Conservation (phyloP, 2,888 invertebrate genomes). For the Sarcophaga rosellei region DNA sequence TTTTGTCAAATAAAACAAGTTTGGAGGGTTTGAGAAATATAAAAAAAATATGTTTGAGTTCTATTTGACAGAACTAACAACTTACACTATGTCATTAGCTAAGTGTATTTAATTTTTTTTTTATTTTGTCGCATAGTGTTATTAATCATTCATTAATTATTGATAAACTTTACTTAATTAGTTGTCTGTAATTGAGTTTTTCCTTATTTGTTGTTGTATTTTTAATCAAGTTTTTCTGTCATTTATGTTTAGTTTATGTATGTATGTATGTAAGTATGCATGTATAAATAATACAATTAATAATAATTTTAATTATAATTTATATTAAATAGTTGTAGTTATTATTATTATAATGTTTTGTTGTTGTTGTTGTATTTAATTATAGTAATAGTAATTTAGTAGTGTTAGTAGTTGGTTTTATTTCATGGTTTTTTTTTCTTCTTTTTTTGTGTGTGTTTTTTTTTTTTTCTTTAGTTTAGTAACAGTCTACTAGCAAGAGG, state of each 20-base stretch:
- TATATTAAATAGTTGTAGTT: constrained; percentile 42
- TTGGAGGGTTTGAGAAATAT: no score
- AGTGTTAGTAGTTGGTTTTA: constrained; percentile 54
- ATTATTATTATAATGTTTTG: constrained; percentile 18
- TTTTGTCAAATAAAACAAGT: no score
- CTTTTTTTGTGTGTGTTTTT: constrained; percentile 52
- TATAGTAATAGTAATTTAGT: constrained; percentile 41
- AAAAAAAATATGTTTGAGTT: no score
- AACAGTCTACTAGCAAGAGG: constrained; percentile 71
- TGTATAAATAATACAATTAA: constrained; percentile 44
- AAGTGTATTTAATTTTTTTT: no score
- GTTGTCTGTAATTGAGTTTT: no score
- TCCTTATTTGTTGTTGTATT: no score
- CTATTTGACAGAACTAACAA: no score
- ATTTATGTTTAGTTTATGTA: constrained; percentile 1
- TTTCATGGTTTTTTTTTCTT: constrained; percentile 53
- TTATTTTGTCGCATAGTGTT: no score
- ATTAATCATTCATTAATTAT: constrained; percentile 15
- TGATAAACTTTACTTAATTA: no score
- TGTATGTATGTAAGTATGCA: constrained; percentile 14
- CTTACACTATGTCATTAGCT: no score
- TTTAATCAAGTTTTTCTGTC: constrained; percentile 53
- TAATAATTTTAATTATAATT: constrained; percentile 27
- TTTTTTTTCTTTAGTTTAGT: constrained; percentile 55
- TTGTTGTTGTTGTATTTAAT: background rate